Conservation (phyloP, 2,797 vertebrate species). For the Leptoclinus maculatus region DNA sequence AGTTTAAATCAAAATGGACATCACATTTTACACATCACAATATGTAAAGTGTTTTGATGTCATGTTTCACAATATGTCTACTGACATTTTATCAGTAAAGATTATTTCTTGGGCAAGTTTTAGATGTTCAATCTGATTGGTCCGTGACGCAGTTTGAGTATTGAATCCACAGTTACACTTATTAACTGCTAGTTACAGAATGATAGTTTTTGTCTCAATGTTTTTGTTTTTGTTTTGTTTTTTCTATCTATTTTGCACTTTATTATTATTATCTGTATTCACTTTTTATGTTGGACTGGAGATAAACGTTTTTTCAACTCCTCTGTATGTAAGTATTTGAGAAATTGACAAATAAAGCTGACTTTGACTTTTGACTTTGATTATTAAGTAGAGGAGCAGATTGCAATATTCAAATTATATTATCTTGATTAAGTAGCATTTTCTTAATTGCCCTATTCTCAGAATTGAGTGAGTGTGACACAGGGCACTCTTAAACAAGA, state of each 20-base stretch:
- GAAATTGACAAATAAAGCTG: no score
- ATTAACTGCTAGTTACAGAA: no score
- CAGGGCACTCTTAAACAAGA: neutral
- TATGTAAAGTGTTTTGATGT: slow-evolving; percentile 4
- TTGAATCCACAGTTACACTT: neutral
- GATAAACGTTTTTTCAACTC: no score
- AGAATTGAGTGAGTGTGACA: no score
- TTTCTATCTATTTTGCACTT: no score
- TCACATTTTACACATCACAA: neutral
- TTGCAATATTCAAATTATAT: neutral
- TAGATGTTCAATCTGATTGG: slow-evolving; percentile 7
- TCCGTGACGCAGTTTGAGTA: neutral
- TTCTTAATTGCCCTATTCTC: neutral
- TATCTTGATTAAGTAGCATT: neutral
- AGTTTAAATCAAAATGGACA: neutral
- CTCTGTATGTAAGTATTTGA: no score
- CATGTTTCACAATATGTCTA: neutral
- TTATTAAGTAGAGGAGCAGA: neutral
- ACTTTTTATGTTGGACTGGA: no score
- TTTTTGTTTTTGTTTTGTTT: no score
- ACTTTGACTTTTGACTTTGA: no score
- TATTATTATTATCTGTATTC: no score
- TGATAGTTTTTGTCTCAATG: no score
- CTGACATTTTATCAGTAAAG: neutral
- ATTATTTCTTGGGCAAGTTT: slow-evolving; percentile 3